A percentile compares a stretch with the other conserved stretches of the same genome.
These are phyloP conservation scores for Drosophila melanosoma DNA, from an alignment of 2,888 invertebrate species.

Conservation along the genomic window DNA sequence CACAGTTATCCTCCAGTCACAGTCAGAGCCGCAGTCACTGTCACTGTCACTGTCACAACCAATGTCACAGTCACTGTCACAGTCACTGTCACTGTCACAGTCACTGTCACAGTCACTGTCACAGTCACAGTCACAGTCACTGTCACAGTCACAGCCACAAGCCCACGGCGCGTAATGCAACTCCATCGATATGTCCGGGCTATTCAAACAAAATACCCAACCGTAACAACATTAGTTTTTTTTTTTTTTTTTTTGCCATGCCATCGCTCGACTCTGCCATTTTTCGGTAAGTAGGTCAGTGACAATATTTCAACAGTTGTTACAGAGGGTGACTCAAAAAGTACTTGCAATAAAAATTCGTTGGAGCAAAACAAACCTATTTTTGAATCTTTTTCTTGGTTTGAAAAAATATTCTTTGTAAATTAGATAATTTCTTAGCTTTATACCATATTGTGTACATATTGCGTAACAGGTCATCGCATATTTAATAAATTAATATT, in stretches of 20 bases:
- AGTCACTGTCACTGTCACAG: not conserved
- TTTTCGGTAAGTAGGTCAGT: slow-evolving; percentile 71
- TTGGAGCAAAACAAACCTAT: not conserved
- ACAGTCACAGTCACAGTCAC: not conserved
- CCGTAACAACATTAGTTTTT: slow-evolving; percentile 21
- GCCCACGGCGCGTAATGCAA: slow-evolving; percentile 15
- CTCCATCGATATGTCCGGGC: slow-evolving; percentile 47
- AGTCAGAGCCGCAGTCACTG: not conserved
- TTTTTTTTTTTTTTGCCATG: not conserved
- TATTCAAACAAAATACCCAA: slow-evolving; percentile 45
- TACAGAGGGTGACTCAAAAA: slow-evolving; percentile 37
- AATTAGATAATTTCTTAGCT: too few relatives aligned
- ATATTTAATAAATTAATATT: too few relatives aligned
- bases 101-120: not conserved
- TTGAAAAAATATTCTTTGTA: too few relatives aligned
- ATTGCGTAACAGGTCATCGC: too few relatives aligned
- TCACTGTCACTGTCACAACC: not conserved
- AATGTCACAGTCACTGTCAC: not conserved
- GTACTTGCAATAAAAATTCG: slow-evolving; percentile 1
- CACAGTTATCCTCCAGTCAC: not conserved
- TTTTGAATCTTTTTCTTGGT: too few relatives aligned
- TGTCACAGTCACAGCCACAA: not conserved
- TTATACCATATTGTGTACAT: too few relatives aligned
- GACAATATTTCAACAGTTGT: slow-evolving; percentile 41
- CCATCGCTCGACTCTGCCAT: slow-evolving; percentile 27